Base-by-base conservation (phyloP, 2,797 vertebrate species). In the Calcarius lapponicus region DNA sequence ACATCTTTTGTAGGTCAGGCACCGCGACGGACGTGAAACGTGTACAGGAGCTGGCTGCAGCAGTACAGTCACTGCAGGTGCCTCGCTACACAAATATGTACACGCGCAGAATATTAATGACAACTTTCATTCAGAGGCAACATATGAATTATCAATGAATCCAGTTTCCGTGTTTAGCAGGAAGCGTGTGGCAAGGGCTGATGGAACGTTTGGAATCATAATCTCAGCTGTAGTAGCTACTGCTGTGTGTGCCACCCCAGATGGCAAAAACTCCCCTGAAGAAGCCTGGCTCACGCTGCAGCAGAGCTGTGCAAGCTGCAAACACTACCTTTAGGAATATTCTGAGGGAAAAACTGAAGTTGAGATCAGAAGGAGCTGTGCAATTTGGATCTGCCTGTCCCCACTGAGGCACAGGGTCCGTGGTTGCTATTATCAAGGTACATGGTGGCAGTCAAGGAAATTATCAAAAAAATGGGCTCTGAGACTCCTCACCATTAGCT, bases 91-190 rank as follows among this genome's bases (percentile, higher is more conserved):
- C 71, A 64, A 80, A 85, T 25, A 82, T 2, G 25, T 13, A 87
- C 67, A 26, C 20, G 20, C 0, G 0, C 3, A 67, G 86, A 95
- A 92, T 88, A 86, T 73, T 57, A 90, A 94, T 66, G 67, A 67
- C 92, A 93, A 56, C 74, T 82, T 91, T 71, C 81, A 94, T 88
- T 95, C 88, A 92, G 3, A 82, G 66, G 79, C 80, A 87, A 36
- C 50, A 16, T 13, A 34, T 5, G 72, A 89, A 87, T 74, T 47
- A 87, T 76, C 92, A 78, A n/a, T 74, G 80, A 80, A 71, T 3
- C 15, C 50, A 13, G 56, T 29, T 76, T 75, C 42, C 43, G 16
- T 19, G 70, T 51, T 57, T 14, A 75, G 88, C 50, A 81, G 82
- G 80, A 80, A 43, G 58, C 4, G 75, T 83, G 82, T 38, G 70